Evolutionary conservation across 2,113 vertebrate species (phyloP), one percentile per base, ranked within the genome.

Genomic region (Macheiramphus alcinus): DNA sequence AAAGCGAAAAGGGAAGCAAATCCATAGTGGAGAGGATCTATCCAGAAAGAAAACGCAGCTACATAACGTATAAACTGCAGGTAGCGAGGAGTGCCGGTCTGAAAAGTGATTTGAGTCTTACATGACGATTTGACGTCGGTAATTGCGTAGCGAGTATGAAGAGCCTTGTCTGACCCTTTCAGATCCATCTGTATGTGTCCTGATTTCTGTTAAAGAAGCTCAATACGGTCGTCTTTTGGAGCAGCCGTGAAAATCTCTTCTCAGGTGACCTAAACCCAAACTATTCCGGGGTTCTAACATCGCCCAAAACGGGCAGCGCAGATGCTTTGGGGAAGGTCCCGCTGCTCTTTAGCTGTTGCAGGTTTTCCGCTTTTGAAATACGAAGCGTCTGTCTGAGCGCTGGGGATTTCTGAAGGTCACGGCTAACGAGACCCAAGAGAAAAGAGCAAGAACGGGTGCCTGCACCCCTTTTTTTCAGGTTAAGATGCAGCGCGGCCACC

Each of bases 21-120:
- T 7, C 32, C 15, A 0, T 8, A 7, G 47, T 3, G 4, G 1
- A 8, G 76, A 6, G 61, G 19, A 4, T 20, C 22, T 1, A 20
- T 2, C 1, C 14, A 1, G 80, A 11, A 11, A 9, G 71, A 3
- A 2, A 7, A 8, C 0, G 21, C 17, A 6, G 62, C 91, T 4
- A 45, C 1, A 27, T 11, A 0, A 0, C 1, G 2, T 5, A 5
- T 6, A 17, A 1, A 1, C 29, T 3, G 0, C 25, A 2, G 2
- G 50, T 15, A 42, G 36, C 4, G 0, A 14, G 32, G 43, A n/a
- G n/a, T 2, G 21, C 61, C 21, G 31, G 10, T 6, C 55, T 8
- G 27, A 17, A 14, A 15, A 13, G 50, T 2, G 29, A 0, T 1
- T 2, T 2, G 53, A 47, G 53, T 6, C 74, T n/a, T 3, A 1